A percentile compares a stretch with the other conserved stretches of the same genome.
Evolutionary conservation across 2,797 vertebrate species (phyloP).

Genomic region (Coccyzus lansbergi): DNA sequence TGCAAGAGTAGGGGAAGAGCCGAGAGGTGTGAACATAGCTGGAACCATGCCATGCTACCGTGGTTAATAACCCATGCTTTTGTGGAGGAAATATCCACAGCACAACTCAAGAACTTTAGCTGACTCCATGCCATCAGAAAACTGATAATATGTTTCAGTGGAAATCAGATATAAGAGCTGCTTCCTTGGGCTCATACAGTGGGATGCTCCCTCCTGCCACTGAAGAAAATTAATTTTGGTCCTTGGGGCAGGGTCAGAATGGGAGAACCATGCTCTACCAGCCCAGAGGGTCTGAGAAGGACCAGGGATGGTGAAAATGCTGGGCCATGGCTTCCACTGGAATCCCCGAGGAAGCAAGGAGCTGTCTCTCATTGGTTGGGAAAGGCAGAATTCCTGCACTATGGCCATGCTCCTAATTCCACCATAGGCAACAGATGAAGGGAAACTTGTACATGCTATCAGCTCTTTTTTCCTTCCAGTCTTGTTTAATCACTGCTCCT

Average conservation of each 20-base stretch:
- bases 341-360: not conserved
- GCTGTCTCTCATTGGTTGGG: not conserved
- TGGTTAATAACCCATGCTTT: constrained; percentile 7
- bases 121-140: not conserved
- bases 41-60: constrained; percentile 34
- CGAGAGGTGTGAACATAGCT: not conserved
- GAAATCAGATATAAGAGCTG: not conserved
- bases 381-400: fast-evolving
- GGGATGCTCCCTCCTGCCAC: not conserved
- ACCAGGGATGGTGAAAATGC: not conserved
- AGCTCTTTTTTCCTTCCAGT: not conserved
- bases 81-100: not conserved
- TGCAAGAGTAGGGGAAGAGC: not conserved
- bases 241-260: not conserved
- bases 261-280: not conserved
- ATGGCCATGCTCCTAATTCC: not conserved
- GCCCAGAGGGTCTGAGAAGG: not conserved
- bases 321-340: fast-evolving
- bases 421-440: not conserved
- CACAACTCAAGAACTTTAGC: not conserved
- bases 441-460: not conserved
- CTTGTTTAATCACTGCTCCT: not conserved
- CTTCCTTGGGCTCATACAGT: not conserved
- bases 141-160: not conserved
- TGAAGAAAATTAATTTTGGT: not conserved